Evolutionary conservation across 1,140 invertebrate genomes (phyloP), one percentile per base, ranked within the genome.

Genomic region (Phymastichus coffea): DNA sequence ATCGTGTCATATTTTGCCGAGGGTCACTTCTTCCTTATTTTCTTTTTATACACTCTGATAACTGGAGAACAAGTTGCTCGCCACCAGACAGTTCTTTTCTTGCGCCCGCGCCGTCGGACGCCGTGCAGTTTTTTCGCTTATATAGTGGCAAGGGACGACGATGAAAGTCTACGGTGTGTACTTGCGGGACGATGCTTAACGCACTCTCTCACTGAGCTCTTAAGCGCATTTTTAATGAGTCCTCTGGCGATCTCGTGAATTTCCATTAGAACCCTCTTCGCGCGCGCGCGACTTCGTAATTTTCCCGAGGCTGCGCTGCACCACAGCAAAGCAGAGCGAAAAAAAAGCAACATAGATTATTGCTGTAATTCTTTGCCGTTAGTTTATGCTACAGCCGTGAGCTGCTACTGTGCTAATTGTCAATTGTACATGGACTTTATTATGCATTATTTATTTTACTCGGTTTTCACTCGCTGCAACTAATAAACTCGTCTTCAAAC

Each of bases 201-300:
- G 2, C 40, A 2, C 3, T n/a, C n/a, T n/a, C n/a, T n/a, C n/a
- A n/a, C n/a, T n/a, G n/a, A n/a, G n/a, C 22, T 14, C 15, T 28
- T 25, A 38, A 49, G 9, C n/a, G 41, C 2, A 51, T 58, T 51
- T 58, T 51, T 58, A 58, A 58, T 26, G 44, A 58, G 19, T 58
- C 43, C 30, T 0, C 28, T 9, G n/a, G 10, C 23, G 37, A 33
- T 30, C 41, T 9, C 49, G 38, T 59, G 53, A 59, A 59, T 53
- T 53, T 28, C 41, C 41, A 53, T 60, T 54, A 47, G n/a, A n/a
- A n/a, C 4, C 40, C 41, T 2, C 25, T 7, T 26, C 17, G n/a
- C n/a, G n/a, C n/a, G n/a, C n/a, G n/a, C 4, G 30, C 23, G 17
- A 47, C 51, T 47, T 60, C 49, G 41, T 53, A 40, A 58, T 58